Evolutionary conservation across 2,888 invertebrate species (phyloP).

Genomic region (Ptilodon capucinus): DNA sequence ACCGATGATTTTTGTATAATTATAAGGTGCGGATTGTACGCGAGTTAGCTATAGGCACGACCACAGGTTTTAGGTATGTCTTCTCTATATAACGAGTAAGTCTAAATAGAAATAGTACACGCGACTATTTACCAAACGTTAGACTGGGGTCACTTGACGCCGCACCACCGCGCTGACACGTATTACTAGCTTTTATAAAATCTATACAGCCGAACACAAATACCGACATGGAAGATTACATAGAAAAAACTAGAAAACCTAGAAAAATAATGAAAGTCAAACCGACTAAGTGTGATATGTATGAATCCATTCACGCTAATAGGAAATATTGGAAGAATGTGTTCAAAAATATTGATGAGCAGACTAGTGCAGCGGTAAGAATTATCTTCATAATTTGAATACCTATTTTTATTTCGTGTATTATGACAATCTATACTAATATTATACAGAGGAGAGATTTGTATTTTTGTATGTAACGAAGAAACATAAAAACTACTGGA

Average conservation of each 20-base stretch:
- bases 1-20: too few relatives aligned
- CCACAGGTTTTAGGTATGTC: neutral
- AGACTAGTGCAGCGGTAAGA: constrained; percentile 42
- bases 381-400: too few relatives aligned
- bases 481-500: too few relatives aligned
- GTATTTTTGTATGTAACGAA: too few relatives aligned
- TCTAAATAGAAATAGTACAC: neutral
- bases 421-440: too few relatives aligned
- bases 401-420: too few relatives aligned
- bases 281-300: constrained; percentile 52
- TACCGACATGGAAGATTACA: constrained; percentile 20
- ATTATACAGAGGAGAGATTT: too few relatives aligned
- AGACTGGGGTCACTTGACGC: constrained; percentile 18
- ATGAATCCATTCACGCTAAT: constrained; percentile 53
- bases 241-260: constrained; percentile 39
- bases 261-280: constrained; percentile 55
- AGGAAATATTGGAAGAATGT: constrained; percentile 64
- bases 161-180: constrained; percentile 11
- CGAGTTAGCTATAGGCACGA: neutral
- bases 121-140: constrained; percentile 20
- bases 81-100: neutral
- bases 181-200: constrained; percentile 21
- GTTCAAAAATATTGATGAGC: constrained; percentile 48
- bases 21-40: neutral
- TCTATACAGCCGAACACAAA: constrained; percentile 31